Conservation (phyloP, 2,797 vertebrate species). For the Anabacerthia variegaticeps region DNA sequence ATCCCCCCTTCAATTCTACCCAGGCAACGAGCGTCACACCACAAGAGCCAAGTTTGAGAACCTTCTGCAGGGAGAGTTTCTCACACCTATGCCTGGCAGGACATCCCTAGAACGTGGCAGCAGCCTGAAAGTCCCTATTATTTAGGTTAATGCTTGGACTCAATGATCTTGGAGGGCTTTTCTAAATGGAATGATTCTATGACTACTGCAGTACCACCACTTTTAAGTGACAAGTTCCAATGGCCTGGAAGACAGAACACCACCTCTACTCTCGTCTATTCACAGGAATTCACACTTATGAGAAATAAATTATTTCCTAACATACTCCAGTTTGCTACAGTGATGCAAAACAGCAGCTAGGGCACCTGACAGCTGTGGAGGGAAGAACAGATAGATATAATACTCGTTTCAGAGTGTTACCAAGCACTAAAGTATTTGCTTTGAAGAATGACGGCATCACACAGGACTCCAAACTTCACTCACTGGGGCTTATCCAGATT, state of each 20-base stretch:
- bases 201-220: neutral
- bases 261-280: neutral
- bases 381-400: neutral
- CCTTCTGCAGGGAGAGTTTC: neutral
- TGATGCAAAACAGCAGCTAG: conserved; percentile 21
- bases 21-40: neutral
- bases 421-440: conserved; percentile 20
- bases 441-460: conserved; percentile 21
- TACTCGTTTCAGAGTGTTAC: conserved; percentile 31
- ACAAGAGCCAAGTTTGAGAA: neutral
- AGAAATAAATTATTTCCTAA: conserved; percentile 1
- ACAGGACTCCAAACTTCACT: neutral
- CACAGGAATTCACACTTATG: neutral
- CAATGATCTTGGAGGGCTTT: neutral
- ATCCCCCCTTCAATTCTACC: neutral
- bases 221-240: neutral
- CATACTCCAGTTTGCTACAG: neutral
- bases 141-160: neutral
- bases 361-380: conserved; percentile 47
- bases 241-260: neutral
- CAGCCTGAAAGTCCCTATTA: neutral
- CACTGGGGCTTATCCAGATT: conserved; percentile 12
- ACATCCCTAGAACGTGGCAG: neutral
- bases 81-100: neutral
- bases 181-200: neutral